phyloP scores from a whole-genome alignment of 2,113 vertebrate species.

The Psilopsiagon aurifrons region DNA sequence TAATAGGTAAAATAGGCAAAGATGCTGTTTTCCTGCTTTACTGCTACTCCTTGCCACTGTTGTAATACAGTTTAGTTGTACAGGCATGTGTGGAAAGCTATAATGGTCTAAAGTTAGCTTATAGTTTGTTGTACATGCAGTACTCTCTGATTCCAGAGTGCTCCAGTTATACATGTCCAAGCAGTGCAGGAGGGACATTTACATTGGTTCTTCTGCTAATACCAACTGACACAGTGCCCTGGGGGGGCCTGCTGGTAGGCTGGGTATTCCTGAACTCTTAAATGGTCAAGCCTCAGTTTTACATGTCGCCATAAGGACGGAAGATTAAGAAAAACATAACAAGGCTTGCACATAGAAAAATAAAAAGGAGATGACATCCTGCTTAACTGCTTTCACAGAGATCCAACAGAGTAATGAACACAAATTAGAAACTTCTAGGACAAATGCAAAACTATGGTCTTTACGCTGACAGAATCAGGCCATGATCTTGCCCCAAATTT shows the following conservation, averaged over 20 bases:
- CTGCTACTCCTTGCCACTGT: background rate
- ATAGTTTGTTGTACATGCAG: background rate
- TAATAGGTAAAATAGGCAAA: background rate
- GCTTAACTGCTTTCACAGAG: conserved; percentile 1
- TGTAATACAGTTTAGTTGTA: background rate
- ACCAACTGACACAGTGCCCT: conserved; percentile 22
- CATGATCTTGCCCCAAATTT: background rate
- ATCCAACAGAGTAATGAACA: background rate
- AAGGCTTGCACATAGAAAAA: background rate
- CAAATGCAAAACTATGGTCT: conserved; percentile 11
- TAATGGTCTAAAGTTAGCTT: background rate
- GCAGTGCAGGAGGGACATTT: background rate
- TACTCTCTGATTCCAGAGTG: background rate
- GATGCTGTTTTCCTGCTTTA: background rate
- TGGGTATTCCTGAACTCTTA: background rate
- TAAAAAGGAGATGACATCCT: conserved; percentile 48
- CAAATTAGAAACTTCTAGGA: conserved; percentile 19
- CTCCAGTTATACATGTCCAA: background rate
- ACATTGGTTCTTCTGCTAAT: conserved; percentile 10
- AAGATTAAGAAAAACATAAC: conserved; percentile 9
- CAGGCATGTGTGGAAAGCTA: background rate
- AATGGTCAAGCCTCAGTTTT: conserved; percentile 52
- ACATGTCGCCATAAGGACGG: background rate
- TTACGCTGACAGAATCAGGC: conserved; percentile 38
- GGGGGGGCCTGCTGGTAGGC: background rate